Evolutionary conservation across 2,888 invertebrate genomes (phyloP).

Genomic region (Morinoia aosen): DNA sequence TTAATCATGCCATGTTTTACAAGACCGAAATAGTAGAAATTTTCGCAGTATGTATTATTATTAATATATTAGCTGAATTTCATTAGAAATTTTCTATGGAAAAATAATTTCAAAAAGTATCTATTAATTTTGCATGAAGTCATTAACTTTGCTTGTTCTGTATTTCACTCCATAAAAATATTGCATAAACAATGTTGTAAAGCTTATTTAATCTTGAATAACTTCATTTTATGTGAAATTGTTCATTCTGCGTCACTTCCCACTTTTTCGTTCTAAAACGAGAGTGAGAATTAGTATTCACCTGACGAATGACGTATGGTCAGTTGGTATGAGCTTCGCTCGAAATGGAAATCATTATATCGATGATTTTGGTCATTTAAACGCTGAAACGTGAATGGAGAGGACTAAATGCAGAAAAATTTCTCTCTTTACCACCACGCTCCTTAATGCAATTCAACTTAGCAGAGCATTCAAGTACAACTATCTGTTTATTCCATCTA

Average conservation of each 20-base stretch:
- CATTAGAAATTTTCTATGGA: background rate
- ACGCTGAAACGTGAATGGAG: background rate
- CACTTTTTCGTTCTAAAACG: background rate
- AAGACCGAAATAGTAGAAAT: too few relatives aligned
- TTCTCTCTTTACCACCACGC: background rate
- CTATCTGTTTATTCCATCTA: too few relatives aligned
- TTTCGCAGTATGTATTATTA: background rate
- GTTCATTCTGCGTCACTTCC: background rate
- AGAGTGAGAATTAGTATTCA: background rate
- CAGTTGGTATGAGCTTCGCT: background rate
- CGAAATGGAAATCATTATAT: background rate
- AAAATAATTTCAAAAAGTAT: background rate
- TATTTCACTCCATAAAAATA: background rate
- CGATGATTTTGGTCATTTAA: too few relatives aligned
- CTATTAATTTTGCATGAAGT: background rate
- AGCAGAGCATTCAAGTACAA: too few relatives aligned
- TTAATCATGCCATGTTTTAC: background rate
- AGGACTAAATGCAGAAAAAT: background rate
- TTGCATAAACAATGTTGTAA: background rate
- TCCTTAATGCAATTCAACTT: too few relatives aligned
- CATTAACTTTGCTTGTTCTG: background rate
- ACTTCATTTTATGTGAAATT: background rate
- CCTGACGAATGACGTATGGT: background rate
- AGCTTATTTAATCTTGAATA: background rate
- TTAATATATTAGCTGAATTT: background rate